Evolutionary conservation across 1,140 invertebrate genomes (phyloP), one percentile per base, ranked within the genome.

Genomic region (Macrotrachela quadricornifera): DNA sequence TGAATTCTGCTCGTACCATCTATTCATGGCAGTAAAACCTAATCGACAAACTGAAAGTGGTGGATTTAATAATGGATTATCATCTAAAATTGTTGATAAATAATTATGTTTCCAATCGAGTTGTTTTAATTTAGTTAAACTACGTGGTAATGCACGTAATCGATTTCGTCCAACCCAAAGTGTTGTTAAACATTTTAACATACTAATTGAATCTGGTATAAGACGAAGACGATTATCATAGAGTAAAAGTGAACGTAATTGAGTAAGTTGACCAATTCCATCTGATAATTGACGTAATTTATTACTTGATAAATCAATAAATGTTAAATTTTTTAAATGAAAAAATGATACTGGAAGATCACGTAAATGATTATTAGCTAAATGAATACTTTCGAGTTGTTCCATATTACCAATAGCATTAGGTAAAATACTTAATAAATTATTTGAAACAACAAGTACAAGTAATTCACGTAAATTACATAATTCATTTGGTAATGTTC

Each of bases 81-180:
- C 63, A 50, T 70, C 66, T 11, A 71, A 54, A 21, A 60, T 59
- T 1, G 63, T 60, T 3, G 68, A 68, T 0, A 63, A 61, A 55
- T 61, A 65, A 39, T 60, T 55, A 14, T 49, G 46, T 15, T 58
- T 56, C 68, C 68, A 69, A 53, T 71, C 68, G 15, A 70, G 54
- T 37, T 63, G 58, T 6, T 49, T 56, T 21, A 71, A 58, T n/a
- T 62, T 54, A 1, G 61, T 61, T 54, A 71, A 68, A 40, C 62
- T 52, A 46, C 55, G 53, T 13, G 69, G 69, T 11, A 71, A 58
- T 43, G 56, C 44, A 10, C 54, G 51, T 1, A 71, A 46, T 10
- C 56, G 38, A 54, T 71, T 71, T 47, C 65, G 63, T 10, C 69
- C 68, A 10, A 70, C 50, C 68, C 68, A 70, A 0, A 71, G 53